These are phyloP conservation scores for Arizona elegans DNA, from an alignment of 2,113 vertebrate species.

Conservation along the genomic window DNA sequence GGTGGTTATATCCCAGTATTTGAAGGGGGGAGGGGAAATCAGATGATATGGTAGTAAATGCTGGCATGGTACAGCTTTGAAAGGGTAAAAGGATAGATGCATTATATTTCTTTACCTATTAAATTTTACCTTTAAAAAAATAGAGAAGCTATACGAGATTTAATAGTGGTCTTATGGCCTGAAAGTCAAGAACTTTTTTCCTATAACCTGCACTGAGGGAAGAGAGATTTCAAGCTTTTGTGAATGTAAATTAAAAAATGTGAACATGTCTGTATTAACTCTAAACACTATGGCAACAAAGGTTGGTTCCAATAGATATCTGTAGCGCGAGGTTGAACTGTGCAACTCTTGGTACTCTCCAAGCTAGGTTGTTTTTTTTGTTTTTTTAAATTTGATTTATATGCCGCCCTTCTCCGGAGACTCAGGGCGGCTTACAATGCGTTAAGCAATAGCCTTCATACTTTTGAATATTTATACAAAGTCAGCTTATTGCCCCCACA, in stretches of 20 bases:
- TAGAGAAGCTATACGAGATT: neutral
- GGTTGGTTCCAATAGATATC: neutral
- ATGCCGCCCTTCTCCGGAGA: too few relatives aligned
- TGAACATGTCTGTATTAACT: neutral
- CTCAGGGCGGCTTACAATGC: too few relatives aligned
- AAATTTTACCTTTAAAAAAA: neutral
- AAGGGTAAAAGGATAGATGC: neutral
- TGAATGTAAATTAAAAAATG: neutral
- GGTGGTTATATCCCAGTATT: constrained; percentile 5
- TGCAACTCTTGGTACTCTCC: neutral
- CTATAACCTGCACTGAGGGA: neutral
- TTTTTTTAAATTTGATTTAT: too few relatives aligned
- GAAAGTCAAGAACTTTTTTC: neutral
- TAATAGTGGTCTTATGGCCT: neutral
- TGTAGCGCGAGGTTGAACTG: neutral
- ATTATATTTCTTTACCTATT: neutral
- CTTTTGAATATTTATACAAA: too few relatives aligned
- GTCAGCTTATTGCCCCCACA: too few relatives aligned
- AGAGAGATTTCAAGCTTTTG: neutral
- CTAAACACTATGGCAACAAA: neutral
- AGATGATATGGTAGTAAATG: neutral
- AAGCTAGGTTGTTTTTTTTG: neutral
- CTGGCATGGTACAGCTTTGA: constrained; percentile 3
- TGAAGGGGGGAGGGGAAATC: neutral
- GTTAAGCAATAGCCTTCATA: too few relatives aligned